A percentile compares a stretch with the other conserved stretches of the same genome.
Conservation (phyloP, 2,888 invertebrate species). For the Temnothorax rugatulus region DNA sequence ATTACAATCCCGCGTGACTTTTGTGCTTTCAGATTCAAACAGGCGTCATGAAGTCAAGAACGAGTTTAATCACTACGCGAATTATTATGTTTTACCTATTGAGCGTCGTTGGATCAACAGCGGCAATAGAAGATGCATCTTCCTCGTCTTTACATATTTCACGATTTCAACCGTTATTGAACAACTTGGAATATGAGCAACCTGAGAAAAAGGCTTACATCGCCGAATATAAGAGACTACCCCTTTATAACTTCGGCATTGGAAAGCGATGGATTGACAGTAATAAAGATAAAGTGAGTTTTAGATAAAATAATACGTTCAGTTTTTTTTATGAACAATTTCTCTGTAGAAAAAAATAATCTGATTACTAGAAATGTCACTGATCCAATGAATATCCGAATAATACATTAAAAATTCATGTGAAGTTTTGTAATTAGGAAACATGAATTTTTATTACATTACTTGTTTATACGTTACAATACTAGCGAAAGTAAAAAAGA, state of each 20-base stretch:
- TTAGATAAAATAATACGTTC: not conserved
- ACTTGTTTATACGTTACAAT: not conserved
- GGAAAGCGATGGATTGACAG: conserved; percentile 85
- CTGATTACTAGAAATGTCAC: not conserved
- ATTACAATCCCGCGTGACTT: not conserved
- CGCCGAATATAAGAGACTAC: conserved; percentile 89
- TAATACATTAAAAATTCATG: not conserved
- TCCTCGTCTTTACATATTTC: conserved; percentile 62
- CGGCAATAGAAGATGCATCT: conserved; percentile 74
- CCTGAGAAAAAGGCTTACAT: conserved; percentile 87
- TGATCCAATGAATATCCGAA: not conserved
- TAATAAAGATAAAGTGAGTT: conserved; percentile 85
- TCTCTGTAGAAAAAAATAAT: not conserved
- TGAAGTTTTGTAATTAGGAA: not conserved
- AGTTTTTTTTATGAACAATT: not conserved
- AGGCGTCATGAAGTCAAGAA: conserved; percentile 56
- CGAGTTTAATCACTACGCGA: conserved; percentile 56
- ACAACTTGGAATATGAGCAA: conserved; percentile 65
- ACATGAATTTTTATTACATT: not conserved
- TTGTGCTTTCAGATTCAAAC: conserved; percentile 14
- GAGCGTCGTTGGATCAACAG: conserved; percentile 69
- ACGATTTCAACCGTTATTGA: conserved; percentile 60
- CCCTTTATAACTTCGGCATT: conserved; percentile 86
- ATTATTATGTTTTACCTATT: conserved; percentile 73
- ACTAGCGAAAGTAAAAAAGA: not conserved